A percentile compares a stretch with the other conserved stretches of the same genome.
Evolutionary conservation across 2,888 invertebrate genomes (phyloP).

Genomic region (Schrankia costaestrigalis): DNA sequence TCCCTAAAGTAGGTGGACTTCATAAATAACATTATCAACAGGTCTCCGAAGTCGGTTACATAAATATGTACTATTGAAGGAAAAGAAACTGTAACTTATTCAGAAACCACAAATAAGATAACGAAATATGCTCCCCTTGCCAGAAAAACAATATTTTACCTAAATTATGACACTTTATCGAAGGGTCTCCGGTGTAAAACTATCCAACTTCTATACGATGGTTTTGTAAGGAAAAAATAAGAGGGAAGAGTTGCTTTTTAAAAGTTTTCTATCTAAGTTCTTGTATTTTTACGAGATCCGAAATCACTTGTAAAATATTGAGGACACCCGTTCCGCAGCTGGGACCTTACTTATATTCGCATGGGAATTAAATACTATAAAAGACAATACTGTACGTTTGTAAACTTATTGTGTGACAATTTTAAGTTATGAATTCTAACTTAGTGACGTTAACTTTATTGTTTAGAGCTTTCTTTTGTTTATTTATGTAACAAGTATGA

Average conservation of each 20-base stretch:
- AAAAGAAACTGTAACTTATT: constrained; percentile 46
- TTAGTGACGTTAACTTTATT: too few relatives aligned
- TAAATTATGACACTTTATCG: constrained; percentile 73
- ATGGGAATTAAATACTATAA: constrained; percentile 41
- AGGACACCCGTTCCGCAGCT: constrained; percentile 47
- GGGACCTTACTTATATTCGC: constrained; percentile 51
- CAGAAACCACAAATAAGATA: constrained; percentile 55
- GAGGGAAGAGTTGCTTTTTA: constrained; percentile 55
- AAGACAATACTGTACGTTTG: constrained; percentile 20
- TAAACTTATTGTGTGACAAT: constrained; percentile 16
- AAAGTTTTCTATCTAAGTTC: constrained; percentile 56
- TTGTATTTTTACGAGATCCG: constrained; percentile 61
- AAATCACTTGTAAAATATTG: constrained; percentile 66
- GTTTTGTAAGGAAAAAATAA: constrained; percentile 65
- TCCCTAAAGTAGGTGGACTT: constrained; percentile 17
- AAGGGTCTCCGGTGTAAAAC: constrained; percentile 69
- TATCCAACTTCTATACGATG: constrained; percentile 61
- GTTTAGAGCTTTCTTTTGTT: too few relatives aligned
- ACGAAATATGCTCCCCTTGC: constrained; percentile 52
- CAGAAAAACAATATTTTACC: constrained; percentile 65
- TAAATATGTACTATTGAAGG: constrained; percentile 35
- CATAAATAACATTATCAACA: constrained; percentile 49
- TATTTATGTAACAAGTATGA: too few relatives aligned
- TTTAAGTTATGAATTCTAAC: constrained; percentile 7
- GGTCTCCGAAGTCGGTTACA: constrained; percentile 38